Conservation (phyloP, 1,140 invertebrate species). For the Whitmania pigra region DNA sequence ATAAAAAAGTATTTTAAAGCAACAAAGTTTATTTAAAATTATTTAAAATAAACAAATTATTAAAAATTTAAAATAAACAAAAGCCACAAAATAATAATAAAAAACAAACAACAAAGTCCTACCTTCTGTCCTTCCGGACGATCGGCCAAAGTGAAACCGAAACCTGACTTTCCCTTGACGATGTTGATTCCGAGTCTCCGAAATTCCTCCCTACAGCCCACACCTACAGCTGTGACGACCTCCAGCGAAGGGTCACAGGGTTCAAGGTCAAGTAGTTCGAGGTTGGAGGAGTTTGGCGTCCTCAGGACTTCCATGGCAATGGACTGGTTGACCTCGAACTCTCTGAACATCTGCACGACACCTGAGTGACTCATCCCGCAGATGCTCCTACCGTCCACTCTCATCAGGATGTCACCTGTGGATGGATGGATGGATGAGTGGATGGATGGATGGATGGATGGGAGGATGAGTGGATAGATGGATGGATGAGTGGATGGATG, state of each 20-base stretch:
- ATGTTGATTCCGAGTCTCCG: conserved; percentile 35
- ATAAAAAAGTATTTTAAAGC: no score
- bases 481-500: no score
- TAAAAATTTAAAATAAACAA: neutral
- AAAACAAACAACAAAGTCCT: no score
- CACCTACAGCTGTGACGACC: conserved; percentile 83
- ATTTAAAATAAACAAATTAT: neutral
- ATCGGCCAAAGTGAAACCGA: conserved; percentile 98
- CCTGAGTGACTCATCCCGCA: conserved; percentile 88
- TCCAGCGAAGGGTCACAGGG: conserved; percentile 91
- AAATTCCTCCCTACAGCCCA: conserved; percentile 36
- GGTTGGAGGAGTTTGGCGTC: neutral
- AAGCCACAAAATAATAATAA: neutral
- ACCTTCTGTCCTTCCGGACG: conserved; percentile 52
- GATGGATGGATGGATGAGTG: no score
- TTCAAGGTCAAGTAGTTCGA: conserved; percentile 82
- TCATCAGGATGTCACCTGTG: conserved; percentile 82
- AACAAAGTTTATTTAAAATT: neutral
- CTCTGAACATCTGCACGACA: conserved; percentile 85
- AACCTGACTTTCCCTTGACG: conserved; percentile 44
- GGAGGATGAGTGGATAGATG: no score
- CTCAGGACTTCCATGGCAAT: conserved; percentile 47
- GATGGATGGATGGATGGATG: no score
- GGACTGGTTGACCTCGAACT: conserved; percentile 72
- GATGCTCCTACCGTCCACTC: conserved; percentile 82